Evolutionary conservation across 2,113 vertebrate species (phyloP).

Genomic region (Aythya baeri): DNA sequence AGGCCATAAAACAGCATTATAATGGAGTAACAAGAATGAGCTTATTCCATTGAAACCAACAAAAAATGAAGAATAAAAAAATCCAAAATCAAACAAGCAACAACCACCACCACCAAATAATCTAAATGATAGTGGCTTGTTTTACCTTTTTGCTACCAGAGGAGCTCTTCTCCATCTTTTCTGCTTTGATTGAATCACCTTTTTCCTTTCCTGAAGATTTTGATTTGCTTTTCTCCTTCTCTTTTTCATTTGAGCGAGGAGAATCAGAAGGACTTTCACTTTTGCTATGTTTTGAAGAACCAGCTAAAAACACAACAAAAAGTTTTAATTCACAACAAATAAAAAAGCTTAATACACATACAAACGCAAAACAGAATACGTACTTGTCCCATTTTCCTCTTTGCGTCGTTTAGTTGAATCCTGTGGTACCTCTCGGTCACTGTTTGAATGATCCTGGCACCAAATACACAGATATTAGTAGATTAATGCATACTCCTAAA

Average conservation of each 20-base stretch:
- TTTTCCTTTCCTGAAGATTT: constrained; percentile 98
- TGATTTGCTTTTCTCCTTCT: constrained; percentile 95
- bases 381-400: constrained; percentile 91
- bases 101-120: neutral
- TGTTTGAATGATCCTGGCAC: constrained; percentile 88
- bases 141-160: constrained; percentile 95
- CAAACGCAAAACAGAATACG: constrained; percentile 66
- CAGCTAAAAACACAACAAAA: constrained; percentile 68
- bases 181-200: constrained; percentile 89
- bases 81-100: neutral
- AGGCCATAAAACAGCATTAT: neutral
- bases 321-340: neutral
- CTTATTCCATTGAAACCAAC: neutral
- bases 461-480: constrained; percentile 63
- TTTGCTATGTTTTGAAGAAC: constrained; percentile 92
- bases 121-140: constrained; percentile 1
- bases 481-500: neutral
- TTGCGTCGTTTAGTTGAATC: constrained; percentile 88
- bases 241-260: constrained; percentile 86
- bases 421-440: constrained; percentile 85
- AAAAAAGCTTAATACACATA: neutral
- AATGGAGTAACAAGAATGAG: neutral
- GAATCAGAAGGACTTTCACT: constrained; percentile 95
- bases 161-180: constrained; percentile 90
- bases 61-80: neutral